Evolutionary conservation across 2,797 vertebrate genomes (phyloP), one percentile per base, ranked within the genome.

Genomic region (Cephalopachus bancanus): DNA sequence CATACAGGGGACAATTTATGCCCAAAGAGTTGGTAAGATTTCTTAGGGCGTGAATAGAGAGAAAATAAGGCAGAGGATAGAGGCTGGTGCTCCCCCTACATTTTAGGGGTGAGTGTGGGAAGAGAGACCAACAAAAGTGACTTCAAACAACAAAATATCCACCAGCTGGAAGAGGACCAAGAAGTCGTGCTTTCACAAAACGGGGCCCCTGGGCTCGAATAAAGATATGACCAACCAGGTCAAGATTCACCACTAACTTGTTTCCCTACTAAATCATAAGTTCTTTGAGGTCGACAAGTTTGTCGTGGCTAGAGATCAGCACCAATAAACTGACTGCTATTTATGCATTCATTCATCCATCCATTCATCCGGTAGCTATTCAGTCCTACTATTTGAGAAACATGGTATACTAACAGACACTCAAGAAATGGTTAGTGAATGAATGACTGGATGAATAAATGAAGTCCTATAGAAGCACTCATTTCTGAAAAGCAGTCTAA

Each of bases 401-500:
- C 33, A 55, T 12, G 1, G 8, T n/a, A 0, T 53, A 75, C 6
- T 67, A 65, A 7, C 51, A 93, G 44, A 76, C 3, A 65, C 33
- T 75, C 15, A 65, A 86, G 12, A 91, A 74, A 65, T 74, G 55
- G 28, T 65, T 94, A 20, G 22, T 55, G 24, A 71, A 53, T 60
- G 12, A 84, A 30, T n/a, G 1, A 93, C 33, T 65, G 20, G 49
- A 30, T 93, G 59, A 80, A 74, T 80, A 28, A 93, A 81, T 53
- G 4, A 16, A 64, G 15, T 90, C 12, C 2, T 65, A 30, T 26
- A 69, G 6, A 20, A 72, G 4, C 26, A 15, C 6, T 92, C 24
- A 55, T 72, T 94, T 81, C 69, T 79, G 26, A 95, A 96, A 64
- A 14, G 86, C 8, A 80, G 16, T 86, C 69, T 83, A 80, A 53